Conservation (phyloP, 2,888 invertebrate genomes). For the Priocnemis perturbator region DNA sequence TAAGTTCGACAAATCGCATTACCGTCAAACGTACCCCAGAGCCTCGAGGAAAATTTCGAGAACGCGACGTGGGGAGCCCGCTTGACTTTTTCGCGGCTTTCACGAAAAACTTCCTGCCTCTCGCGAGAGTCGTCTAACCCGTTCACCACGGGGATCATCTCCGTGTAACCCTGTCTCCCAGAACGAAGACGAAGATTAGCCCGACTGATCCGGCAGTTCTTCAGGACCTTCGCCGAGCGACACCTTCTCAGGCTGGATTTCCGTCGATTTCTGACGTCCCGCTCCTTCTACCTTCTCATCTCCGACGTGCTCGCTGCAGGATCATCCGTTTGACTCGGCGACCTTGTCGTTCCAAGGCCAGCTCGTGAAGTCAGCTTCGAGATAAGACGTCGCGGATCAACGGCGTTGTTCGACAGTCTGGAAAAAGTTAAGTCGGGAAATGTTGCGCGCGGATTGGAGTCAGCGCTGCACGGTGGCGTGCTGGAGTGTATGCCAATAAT, state of each 20-base stretch:
- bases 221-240: no score
- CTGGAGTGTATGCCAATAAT: no score
- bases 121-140: slow-evolving; percentile 39
- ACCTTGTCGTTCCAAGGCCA: not conserved
- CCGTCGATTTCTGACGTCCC: slow-evolving; percentile 21
- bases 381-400: not conserved
- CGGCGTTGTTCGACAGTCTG: not conserved
- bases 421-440: no score
- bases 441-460: no score
- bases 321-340: slow-evolving; percentile 45
- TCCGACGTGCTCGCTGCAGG: slow-evolving; percentile 9
- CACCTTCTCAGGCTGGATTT: slow-evolving; percentile 20
- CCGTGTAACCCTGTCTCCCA: slow-evolving; percentile 21
- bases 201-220: slow-evolving; percentile 31
- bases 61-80: slow-evolving; percentile 2
- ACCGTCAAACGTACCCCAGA: slow-evolving; percentile 21
- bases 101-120: not conserved
- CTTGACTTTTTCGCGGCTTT: slow-evolving; percentile 36
- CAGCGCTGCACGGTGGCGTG: no score
- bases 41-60: slow-evolving; percentile 6
- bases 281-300: not conserved
- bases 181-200: slow-evolving; percentile 40
- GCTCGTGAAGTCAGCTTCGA: no score
- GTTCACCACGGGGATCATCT: slow-evolving; percentile 45
- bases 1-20: slow-evolving; percentile 64